Conservation (phyloP, 2,888 invertebrate species). For the Dicyrtoma fusca region DNA sequence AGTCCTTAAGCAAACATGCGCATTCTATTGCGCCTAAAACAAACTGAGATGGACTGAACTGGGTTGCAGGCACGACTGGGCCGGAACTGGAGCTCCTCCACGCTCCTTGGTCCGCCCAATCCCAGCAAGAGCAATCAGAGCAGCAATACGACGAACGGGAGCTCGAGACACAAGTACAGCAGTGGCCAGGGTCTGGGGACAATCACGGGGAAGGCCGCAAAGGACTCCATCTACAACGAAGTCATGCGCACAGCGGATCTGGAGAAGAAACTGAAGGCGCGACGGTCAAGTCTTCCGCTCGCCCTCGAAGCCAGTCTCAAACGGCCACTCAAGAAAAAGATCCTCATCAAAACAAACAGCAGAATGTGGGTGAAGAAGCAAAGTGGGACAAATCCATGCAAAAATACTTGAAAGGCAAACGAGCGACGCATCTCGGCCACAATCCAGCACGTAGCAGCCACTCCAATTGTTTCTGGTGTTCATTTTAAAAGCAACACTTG, state of each 20-base stretch:
- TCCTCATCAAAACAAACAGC: neutral
- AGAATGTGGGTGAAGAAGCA: neutral
- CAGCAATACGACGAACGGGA: neutral
- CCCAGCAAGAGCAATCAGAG: neutral
- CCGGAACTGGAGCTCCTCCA: slow-evolving; percentile 15
- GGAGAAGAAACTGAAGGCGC: slow-evolving; percentile 22
- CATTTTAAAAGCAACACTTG: too few relatives aligned
- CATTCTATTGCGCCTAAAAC: too few relatives aligned
- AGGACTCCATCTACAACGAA: slow-evolving; percentile 30
- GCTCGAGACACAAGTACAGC: too few relatives aligned
- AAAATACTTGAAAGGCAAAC: too few relatives aligned
- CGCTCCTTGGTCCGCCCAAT: neutral
- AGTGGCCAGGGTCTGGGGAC: neutral
- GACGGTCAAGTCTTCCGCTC: slow-evolving; percentile 18
- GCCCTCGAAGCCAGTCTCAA: slow-evolving; percentile 17
- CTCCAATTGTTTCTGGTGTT: too few relatives aligned
- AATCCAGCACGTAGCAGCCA: too few relatives aligned
- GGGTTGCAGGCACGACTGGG: neutral
- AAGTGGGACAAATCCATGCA: neutral
- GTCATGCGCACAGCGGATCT: slow-evolving; percentile 21
- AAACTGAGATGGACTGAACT: too few relatives aligned
- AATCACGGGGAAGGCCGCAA: neutral
- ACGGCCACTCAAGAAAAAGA: slow-evolving; percentile 12
- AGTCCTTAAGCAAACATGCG: too few relatives aligned
- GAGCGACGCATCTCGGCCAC: too few relatives aligned